Percentiles rank a stretch among this genome's conserved stretches.
Evolutionary conservation across 1,140 invertebrate genomes (phyloP).

Genomic region (Cyclargus thomasi): DNA sequence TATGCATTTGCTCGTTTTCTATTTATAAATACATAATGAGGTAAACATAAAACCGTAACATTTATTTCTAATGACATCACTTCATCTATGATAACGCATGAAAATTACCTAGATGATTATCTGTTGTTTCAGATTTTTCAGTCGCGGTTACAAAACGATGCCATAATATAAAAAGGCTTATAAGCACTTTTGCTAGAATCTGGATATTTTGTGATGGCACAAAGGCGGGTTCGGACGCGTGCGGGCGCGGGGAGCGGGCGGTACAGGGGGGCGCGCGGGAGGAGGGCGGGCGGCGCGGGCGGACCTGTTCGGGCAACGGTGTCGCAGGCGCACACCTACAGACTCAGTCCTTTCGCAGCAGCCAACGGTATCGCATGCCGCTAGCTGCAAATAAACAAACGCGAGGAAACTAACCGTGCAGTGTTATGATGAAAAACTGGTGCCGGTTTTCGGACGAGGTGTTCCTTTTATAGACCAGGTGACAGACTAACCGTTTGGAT

Average conservation of each 20-base stretch:
- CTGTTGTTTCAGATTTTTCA: background rate
- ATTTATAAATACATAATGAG: too few species aligned
- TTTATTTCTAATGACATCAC: background rate
- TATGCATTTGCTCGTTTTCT: too few species aligned
- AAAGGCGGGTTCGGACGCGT: conserved; percentile 28
- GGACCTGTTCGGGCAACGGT: conserved; percentile 74
- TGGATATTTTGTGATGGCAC: conserved; percentile 44
- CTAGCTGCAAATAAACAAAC: conserved; percentile 59
- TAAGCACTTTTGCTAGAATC: conserved; percentile 68
- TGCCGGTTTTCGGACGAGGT: conserved; percentile 46
- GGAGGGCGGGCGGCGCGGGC: conserved; percentile 56
- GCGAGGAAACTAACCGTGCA: conserved; percentile 62
- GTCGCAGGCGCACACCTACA: conserved; percentile 58
- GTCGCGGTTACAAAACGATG: conserved; percentile 19
- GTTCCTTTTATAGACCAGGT: conserved; percentile 54
- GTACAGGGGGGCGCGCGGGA: conserved; percentile 45
- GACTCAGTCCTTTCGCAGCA: conserved; percentile 67
- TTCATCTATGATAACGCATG: background rate
- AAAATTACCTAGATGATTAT: background rate
- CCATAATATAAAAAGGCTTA: conserved; percentile 31
- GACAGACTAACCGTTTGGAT: conserved; percentile 53
- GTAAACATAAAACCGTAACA: too few species aligned
- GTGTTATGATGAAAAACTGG: conserved; percentile 67
- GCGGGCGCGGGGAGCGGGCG: conserved; percentile 32
- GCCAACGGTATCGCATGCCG: conserved; percentile 70